These are phyloP conservation scores for Simalia tracyae DNA, from an alignment of 2,797 vertebrate species.

Conservation along the genomic window DNA sequence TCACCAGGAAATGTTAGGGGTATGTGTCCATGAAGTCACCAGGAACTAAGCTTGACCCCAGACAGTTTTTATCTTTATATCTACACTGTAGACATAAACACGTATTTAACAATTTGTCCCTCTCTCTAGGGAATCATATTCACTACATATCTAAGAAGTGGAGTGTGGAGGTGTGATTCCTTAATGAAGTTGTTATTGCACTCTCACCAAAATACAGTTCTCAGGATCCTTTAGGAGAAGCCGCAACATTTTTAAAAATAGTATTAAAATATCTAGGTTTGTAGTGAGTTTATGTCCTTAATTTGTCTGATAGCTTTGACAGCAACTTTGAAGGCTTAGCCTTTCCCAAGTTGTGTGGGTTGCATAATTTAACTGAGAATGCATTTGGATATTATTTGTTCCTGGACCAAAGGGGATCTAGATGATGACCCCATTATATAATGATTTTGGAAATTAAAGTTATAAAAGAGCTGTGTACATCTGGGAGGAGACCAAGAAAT, in stretches of 20 bases:
- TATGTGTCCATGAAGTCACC: neutral
- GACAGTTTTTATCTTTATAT: neutral
- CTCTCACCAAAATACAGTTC: neutral
- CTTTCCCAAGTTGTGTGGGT: neutral
- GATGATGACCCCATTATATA: neutral
- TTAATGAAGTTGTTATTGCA: neutral
- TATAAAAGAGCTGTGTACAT: neutral
- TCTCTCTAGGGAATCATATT: neutral
- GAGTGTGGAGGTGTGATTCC: neutral
- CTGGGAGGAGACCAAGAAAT: neutral
- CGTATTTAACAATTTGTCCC: neutral
- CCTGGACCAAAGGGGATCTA: conserved; percentile 11
- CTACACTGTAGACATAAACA: neutral
- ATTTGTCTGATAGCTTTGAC: neutral
- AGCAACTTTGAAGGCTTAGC: neutral
- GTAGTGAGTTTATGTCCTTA: neutral
- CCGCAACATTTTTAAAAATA: neutral
- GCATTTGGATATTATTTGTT: neutral
- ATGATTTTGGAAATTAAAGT: neutral
- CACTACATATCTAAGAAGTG: neutral
- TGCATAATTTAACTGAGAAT: neutral
- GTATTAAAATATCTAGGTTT: neutral
- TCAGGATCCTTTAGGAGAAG: neutral
- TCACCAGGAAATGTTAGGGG: neutral
- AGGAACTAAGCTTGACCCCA: neutral